Base-by-base conservation (phyloP, 2,113 vertebrate species). In the Athene cunicularia region DNA sequence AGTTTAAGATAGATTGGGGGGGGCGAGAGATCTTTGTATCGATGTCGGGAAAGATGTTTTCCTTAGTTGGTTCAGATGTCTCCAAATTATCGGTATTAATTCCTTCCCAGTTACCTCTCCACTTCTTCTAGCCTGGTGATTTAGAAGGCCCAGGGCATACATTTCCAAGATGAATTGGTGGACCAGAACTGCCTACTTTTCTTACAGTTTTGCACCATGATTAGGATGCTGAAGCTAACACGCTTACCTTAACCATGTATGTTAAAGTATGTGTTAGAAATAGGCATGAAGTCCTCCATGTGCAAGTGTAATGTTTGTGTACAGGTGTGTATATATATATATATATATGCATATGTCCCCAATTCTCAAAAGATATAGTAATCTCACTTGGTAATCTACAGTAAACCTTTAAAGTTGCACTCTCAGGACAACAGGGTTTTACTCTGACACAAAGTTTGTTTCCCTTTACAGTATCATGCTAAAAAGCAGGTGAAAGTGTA, bases 21-120 rank as follows among this genome's bases (percentile, higher is more conserved):
- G n/a, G n/a, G n/a, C n/a, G n/a, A n/a, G n/a, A n/a, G n/a, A n/a
- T 22, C 32, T 80, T 87, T 2, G 0, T 63, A 63, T 39, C 45
- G 22, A 30, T 58, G 11, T 70, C 35, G 90, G 53, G 55, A 92
- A 95, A 35, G 5, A 43, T 0, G 0, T 37, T 52, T 82, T 75
- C 30, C 14, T 41, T 82, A 68, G 33, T 24, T 94, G 33, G 9
- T 56, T 76, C 39, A 33, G 21, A 24, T 39, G 70, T 66, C 23
- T 83, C 43, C 14, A 13, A 33, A 47, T 47, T 47, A 47, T 47
- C 45, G 19, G 45, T 35, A 49, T 28, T 66, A 55, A 88, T 73
- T 87, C 16, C 27, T 75, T 71, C 28, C 19, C 56, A 17, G 0
- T 62, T 76, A 39, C 39, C 21, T 43, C 33, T 70, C 20, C 10